phyloP scores from a whole-genome alignment of 2,797 vertebrate genomes.

The Enteromius unitaeniatus region DNA sequence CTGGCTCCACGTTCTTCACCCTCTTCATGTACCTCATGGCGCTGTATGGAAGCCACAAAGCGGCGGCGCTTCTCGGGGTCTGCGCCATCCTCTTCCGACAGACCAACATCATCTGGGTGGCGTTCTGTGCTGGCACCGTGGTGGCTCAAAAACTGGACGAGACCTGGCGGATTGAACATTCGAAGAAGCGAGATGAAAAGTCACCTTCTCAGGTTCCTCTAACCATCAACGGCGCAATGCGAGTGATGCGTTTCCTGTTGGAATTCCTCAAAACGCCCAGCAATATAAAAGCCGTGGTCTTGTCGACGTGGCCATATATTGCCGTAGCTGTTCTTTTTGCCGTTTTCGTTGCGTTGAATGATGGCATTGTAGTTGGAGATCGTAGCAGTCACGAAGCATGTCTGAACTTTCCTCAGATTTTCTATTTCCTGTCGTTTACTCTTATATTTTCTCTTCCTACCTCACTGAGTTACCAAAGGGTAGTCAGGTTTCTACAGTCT shows the following conservation, averaged over 20 bases:
- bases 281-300: conserved; percentile 75
- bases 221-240: conserved; percentile 74
- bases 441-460: conserved; percentile 86
- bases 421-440: conserved; percentile 92
- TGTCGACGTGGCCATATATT: conserved; percentile 87
- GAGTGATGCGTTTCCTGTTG: conserved; percentile 77
- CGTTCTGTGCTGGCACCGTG: conserved; percentile 90
- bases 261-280: conserved; percentile 74
- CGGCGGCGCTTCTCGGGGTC: conserved; percentile 87
- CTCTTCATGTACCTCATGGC: conserved; percentile 97
- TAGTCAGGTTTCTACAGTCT: conserved; percentile 80
- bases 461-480: conserved; percentile 80
- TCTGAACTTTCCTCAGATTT: conserved; percentile 91
- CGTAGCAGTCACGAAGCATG: conserved; percentile 89
- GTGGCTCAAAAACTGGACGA: conserved; percentile 87
- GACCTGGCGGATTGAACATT: conserved; percentile 83
- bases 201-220: conserved; percentile 72
- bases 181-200: conserved; percentile 89
- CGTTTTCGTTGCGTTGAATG: conserved; percentile 84
- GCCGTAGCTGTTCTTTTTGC: conserved; percentile 78
- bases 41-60: conserved; percentile 91
- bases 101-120: conserved; percentile 94
- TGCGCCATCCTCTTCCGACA: conserved; percentile 94
- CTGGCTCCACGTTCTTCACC: conserved; percentile 93
- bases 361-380: conserved; percentile 93